Evolutionary conservation across 2,888 invertebrate species (phyloP).

Genomic region (Brachynemurus nebulosus): DNA sequence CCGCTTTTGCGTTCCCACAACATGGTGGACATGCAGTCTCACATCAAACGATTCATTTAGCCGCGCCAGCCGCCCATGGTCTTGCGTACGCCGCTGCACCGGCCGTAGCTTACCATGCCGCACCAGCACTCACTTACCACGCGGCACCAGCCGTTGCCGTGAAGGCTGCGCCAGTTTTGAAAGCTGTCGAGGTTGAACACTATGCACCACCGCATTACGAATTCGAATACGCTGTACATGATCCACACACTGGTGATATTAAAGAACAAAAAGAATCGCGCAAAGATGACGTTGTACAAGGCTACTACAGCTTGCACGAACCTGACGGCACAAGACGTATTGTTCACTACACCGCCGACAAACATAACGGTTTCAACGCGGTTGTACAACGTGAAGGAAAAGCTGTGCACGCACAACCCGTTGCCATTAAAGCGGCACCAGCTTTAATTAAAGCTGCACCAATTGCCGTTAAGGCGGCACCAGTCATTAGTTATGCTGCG

Average conservation of each 20-base stretch:
- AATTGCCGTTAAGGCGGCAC: not conserved
- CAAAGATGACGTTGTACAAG: not conserved
- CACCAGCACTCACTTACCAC: not conserved
- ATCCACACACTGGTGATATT: not conserved
- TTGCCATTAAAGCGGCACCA: not conserved
- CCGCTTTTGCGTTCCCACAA: too few relatives aligned
- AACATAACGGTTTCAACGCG: conserved; percentile 2
- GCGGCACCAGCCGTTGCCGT: not conserved
- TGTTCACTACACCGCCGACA: conserved; percentile 5
- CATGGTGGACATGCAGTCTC: too few relatives aligned
- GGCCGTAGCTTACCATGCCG: too few relatives aligned
- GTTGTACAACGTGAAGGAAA: conserved; percentile 1
- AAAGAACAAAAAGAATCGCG: conserved; percentile 4
- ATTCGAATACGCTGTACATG: not conserved
- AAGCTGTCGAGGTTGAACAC: not conserved
- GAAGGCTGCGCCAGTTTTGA: not conserved
- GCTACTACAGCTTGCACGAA: conserved; percentile 2
- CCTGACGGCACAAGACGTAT: conserved; percentile 2
- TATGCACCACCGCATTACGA: conserved; percentile 2
- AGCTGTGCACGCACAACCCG: not conserved
- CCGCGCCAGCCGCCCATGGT: conserved; percentile 8
- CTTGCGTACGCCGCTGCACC: conserved; percentile 1
- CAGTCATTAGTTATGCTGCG: not conserved
- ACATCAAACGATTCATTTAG: too few relatives aligned
- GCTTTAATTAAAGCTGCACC: not conserved